Conservation (phyloP, 2,888 invertebrate species). For the Acanthopleura granulata region DNA sequence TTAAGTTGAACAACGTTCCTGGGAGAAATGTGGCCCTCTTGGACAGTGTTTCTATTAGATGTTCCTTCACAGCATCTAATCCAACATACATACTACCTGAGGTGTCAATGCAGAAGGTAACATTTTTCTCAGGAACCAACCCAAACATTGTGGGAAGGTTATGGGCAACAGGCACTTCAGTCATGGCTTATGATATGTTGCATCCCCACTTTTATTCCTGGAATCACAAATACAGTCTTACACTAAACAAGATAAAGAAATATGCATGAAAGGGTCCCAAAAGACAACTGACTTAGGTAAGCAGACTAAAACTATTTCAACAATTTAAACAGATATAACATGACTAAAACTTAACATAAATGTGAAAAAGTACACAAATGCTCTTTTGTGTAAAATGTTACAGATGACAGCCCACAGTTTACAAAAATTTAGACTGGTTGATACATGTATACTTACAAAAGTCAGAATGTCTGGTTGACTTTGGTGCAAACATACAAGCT, state of each 20-base stretch:
- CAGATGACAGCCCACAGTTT: too few species aligned
- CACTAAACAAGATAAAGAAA: not conserved
- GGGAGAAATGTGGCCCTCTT: slow-evolving; percentile 49
- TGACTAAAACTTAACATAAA: too few species aligned
- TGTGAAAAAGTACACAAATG: too few species aligned
- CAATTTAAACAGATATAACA: too few species aligned
- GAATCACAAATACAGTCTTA: not conserved
- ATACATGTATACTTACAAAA: too few species aligned
- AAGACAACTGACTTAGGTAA: not conserved
- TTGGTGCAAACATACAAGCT: too few species aligned
- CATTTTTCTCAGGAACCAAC: slow-evolving; percentile 59
- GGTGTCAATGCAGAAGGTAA: slow-evolving; percentile 68
- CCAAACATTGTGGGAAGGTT: slow-evolving; percentile 61
- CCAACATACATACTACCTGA: slow-evolving; percentile 68
- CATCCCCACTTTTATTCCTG: not conserved
- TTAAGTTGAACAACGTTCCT: slow-evolving; percentile 61
- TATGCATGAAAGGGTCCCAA: not conserved
- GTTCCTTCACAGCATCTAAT: slow-evolving; percentile 65
- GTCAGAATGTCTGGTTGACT: too few species aligned
- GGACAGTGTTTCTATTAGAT: slow-evolving; percentile 59
- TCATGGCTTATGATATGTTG: not conserved
- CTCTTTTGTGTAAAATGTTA: too few species aligned
- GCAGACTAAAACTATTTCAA: not conserved
- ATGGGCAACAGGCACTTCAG: not conserved
- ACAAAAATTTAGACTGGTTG: too few species aligned